Base-by-base conservation (phyloP, 2,888 invertebrate genomes). In the Corythucha ciliata region DNA sequence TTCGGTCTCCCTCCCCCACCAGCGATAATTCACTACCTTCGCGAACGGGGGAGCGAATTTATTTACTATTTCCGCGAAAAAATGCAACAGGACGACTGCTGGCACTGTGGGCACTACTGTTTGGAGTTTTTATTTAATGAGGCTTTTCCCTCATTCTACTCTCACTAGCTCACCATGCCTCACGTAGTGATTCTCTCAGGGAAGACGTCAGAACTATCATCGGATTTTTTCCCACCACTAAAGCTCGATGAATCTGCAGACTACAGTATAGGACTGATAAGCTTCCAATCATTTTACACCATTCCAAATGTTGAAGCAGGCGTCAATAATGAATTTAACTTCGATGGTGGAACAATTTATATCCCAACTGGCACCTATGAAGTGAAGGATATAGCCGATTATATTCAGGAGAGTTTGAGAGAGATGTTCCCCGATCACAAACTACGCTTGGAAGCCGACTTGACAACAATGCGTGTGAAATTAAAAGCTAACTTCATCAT, bases 281-380 rank as follows among this genome's bases (percentile, higher is more conserved):
- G 25, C 14, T 25, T 41, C 10, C 26, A 41, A 14, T 22, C 41
- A 2, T 41, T 22, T 18, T 26, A 41, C n/a, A 41, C 21, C 25
- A 41, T 41, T 41, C 41, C 41, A 22, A 41, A 41, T 16, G 41
- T 67, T 2, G 63, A 46, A 12, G 46, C 29, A 10, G 33, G 21
- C 2, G 21, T 33, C 4, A 55, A 57, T 27, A 56, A 53, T 34
- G 63, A 66, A 52, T 66, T 65, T 56, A 62, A 61, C 51, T 63
- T 67, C 58, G 60, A 62, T 54, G 58, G 59, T 34, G 45, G 56
- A 7, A 53, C 50, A 36, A 34, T 62, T 29, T 46, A 61, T 44
- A 59, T 65, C 45, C 63, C 64, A 22, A 56, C 54, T 4, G 64
- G 65, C 8, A 61, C 63, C n/a, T 65, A 66, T 56, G 64, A 66